phyloP scores from a whole-genome alignment of 2,797 vertebrate species.

The Botia almorhae region DNA sequence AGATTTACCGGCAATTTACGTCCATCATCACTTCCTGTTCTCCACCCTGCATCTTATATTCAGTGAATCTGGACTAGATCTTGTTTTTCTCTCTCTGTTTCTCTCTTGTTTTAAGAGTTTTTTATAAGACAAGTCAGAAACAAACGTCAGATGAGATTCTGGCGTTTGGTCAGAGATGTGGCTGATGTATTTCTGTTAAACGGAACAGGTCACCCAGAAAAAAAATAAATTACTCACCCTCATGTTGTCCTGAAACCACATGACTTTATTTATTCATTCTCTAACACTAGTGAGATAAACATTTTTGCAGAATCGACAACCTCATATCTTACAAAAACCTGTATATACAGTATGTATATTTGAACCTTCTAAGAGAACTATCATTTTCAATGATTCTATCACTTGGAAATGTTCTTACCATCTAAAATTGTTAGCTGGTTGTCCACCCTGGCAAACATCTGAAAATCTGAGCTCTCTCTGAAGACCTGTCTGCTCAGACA shows the following conservation, averaged over 20 bases:
- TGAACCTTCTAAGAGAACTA: too few species aligned
- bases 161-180: not conserved
- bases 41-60: conserved; percentile 58
- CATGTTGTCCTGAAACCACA: not conserved
- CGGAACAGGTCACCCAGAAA: conserved; percentile 66
- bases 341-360: too few species aligned
- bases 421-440: too few species aligned
- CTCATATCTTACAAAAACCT: too few species aligned
- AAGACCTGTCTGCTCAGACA: conserved; percentile 13
- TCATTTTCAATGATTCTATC: too few species aligned
- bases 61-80: conserved; percentile 46
- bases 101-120: conserved; percentile 5
- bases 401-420: too few species aligned
- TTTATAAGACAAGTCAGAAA: conserved; percentile 9
- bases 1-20: conserved; percentile 77
- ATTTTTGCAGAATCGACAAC: too few species aligned
- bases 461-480: conserved; percentile 13
- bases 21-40: conserved; percentile 69
- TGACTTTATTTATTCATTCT: not conserved
- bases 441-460: not conserved
- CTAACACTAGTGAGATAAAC: too few species aligned
- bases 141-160: not conserved
- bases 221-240: not conserved
- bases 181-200: conserved; percentile 10
- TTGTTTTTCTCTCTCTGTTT: conserved; percentile 27